phyloP scores from a whole-genome alignment of 2,888 invertebrate genomes.

The Ormia ochracea region DNA sequence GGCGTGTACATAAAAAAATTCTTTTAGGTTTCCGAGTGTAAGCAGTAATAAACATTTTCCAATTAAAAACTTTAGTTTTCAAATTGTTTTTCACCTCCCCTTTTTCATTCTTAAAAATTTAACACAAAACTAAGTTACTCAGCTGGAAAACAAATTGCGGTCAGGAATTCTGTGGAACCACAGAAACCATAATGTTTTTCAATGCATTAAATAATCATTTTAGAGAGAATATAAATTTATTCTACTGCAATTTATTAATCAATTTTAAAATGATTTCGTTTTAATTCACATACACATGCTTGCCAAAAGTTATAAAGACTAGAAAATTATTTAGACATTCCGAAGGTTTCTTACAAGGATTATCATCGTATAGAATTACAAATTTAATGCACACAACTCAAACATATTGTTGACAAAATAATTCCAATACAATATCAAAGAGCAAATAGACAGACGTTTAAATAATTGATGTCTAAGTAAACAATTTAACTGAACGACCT shows the following conservation, averaged over 20 bases:
- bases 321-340: background rate
- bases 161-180: slow-evolving; percentile 26
- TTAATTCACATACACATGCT: background rate
- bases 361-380: too few species aligned
- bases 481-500: too few species aligned
- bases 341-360: background rate
- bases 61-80: background rate
- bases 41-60: background rate
- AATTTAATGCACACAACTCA: background rate
- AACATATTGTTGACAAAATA: too few species aligned
- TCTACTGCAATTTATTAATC: background rate
- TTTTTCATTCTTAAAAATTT: background rate
- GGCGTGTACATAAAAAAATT: background rate
- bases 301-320: background rate
- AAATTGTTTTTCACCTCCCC: background rate
- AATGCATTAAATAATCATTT: slow-evolving; percentile 3
- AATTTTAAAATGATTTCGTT: background rate
- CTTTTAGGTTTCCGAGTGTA: background rate
- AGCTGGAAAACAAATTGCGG: slow-evolving; percentile 21
- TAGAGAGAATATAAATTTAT: background rate
- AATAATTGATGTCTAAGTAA: too few species aligned
- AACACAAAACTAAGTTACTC: background rate
- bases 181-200: slow-evolving; percentile 27
- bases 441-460: background rate
- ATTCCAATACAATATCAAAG: too few species aligned